Conservation (phyloP, 2,113 vertebrate species). For the Calyptomena viridis region DNA sequence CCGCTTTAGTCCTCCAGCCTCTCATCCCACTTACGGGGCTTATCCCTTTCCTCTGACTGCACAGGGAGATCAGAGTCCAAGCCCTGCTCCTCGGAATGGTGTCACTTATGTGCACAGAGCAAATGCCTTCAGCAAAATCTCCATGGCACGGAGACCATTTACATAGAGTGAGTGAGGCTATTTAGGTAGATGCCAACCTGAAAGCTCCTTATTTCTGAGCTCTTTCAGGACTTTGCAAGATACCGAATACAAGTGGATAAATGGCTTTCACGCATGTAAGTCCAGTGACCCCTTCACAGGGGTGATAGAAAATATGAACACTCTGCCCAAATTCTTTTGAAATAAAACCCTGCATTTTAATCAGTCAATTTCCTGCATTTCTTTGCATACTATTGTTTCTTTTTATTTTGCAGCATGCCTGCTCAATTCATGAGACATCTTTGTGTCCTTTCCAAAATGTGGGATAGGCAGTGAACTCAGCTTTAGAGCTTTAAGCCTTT, state of each 20-base stretch:
- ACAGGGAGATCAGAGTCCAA: slow-evolving; percentile 23
- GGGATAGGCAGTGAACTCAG: slow-evolving; percentile 10
- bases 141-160: not conserved
- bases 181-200: slow-evolving; percentile 19
- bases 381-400: not conserved
- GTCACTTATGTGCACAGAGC: not conserved
- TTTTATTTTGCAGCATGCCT: not conserved
- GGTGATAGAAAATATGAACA: not conserved
- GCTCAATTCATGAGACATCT: slow-evolving; percentile 14
- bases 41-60: slow-evolving; percentile 23
- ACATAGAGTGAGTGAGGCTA: not conserved
- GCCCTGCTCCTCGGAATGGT: not conserved
- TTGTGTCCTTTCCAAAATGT: slow-evolving; percentile 25
- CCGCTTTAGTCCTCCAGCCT: not conserved
- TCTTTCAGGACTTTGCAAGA: not conserved
- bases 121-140: slow-evolving; percentile 32
- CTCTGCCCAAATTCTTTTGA: not conserved
- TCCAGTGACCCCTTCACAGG: not conserved
- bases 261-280: not conserved
- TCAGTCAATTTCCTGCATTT: not conserved
- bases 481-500: not conserved
- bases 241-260: slow-evolving; percentile 8
- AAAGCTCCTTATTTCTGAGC: slow-evolving; percentile 55
- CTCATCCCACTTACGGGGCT: not conserved
- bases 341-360: not conserved